Evolutionary conservation across 2,888 invertebrate species (phyloP).

Genomic region (Drosophila demipolita): DNA sequence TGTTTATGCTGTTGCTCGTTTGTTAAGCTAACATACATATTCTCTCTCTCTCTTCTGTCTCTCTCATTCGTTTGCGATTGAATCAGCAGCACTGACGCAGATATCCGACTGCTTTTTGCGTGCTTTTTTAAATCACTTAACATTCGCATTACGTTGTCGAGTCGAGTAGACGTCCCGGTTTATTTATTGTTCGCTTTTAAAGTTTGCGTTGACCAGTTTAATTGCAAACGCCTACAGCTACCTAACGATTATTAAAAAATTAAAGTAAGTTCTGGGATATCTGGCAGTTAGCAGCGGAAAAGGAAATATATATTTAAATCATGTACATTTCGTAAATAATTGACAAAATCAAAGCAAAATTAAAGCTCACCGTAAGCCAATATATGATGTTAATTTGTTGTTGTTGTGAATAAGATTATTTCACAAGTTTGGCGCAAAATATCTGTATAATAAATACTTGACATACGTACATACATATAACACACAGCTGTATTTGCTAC

Average conservation of each 20-base stretch:
- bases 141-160: slow-evolving; percentile 43
- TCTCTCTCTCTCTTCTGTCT: not conserved
- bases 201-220: slow-evolving; percentile 40
- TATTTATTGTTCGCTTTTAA: slow-evolving; percentile 9
- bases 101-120: slow-evolving; percentile 9
- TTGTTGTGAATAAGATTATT: slow-evolving; percentile 58
- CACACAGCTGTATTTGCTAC: slow-evolving; percentile 46
- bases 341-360: slow-evolving; percentile 70
- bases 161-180: slow-evolving; percentile 42
- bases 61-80: slow-evolving; percentile 18
- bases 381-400: slow-evolving; percentile 36
- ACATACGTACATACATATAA: slow-evolving; percentile 6
- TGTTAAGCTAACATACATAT: slow-evolving; percentile 8
- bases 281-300: not conserved
- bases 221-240: slow-evolving; percentile 28
- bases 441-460: slow-evolving; percentile 22
- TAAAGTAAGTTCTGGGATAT: slow-evolving; percentile 47
- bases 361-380: slow-evolving; percentile 67
- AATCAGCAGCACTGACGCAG: slow-evolving; percentile 9
- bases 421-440: slow-evolving; percentile 69
- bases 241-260: slow-evolving; percentile 26
- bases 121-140: slow-evolving; percentile 39
- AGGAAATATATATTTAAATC: slow-evolving; percentile 10
- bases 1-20: slow-evolving; percentile 2
- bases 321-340: slow-evolving; percentile 69